Conservation (phyloP, 1,140 invertebrate species). For the Stegodyphus dumicola region DNA sequence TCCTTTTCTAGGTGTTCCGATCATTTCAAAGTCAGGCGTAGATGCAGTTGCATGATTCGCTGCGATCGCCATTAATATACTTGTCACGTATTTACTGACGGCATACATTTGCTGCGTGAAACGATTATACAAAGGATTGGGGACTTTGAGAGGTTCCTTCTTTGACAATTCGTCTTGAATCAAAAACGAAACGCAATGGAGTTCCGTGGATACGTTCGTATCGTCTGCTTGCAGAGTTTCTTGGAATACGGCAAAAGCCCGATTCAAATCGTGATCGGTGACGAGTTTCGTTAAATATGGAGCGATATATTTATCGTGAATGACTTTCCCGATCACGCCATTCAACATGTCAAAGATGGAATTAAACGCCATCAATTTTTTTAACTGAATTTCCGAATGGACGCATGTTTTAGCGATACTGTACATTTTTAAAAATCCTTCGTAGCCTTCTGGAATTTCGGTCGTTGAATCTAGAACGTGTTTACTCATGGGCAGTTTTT, state of each 20-base stretch:
- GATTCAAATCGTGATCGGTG: background rate
- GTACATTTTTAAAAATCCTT: background rate
- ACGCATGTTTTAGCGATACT: background rate
- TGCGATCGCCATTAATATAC: background rate
- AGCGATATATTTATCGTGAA: background rate
- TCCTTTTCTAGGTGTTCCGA: too few relatives aligned
- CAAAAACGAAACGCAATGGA: background rate
- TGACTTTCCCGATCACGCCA: background rate
- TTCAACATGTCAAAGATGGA: background rate
- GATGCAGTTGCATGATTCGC: too few relatives aligned
- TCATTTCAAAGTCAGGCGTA: too few relatives aligned
- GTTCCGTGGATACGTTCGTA: background rate
- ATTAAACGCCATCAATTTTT: background rate
- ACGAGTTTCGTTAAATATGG: background rate
- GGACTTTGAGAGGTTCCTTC: background rate
- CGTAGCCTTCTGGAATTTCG: background rate
- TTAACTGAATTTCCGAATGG: background rate
- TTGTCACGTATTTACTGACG: background rate
- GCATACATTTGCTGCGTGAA: constrained; percentile 7
- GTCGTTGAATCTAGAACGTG: background rate
- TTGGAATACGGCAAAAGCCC: constrained; percentile 2
- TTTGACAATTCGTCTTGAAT: background rate
- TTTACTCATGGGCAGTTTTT: background rate
- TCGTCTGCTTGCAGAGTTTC: background rate
- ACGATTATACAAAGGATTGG: background rate